Base-by-base conservation (phyloP, 2,888 invertebrate genomes). In the Tetramorium bicarinatum region DNA sequence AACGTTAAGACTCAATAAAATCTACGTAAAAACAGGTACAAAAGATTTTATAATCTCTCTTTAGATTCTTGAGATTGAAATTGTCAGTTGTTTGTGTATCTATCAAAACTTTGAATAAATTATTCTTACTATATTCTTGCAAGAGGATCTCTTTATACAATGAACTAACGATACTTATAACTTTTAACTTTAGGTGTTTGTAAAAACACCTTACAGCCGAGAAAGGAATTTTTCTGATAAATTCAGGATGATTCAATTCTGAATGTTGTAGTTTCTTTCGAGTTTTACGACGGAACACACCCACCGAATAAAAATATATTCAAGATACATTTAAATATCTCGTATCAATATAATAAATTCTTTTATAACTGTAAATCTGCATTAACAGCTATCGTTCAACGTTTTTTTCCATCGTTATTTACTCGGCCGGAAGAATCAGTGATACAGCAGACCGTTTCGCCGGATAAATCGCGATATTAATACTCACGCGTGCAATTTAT, bases 381-480 rank as follows among this genome's bases (percentile, higher is more conserved):
- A 34, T 80, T 61, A 79, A 71, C 61, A 34, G 38, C n/a, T 38
- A 34, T 41, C 41, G 13, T 77, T 54, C 44, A 47, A 15, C n/a
- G 9, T 52, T 64, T 62, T 25, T 72, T 54, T 64, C 29, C 38
- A 52, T 71, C 47, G 21, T 67, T 52, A 62, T 38, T 81, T 81
- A 59, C 29, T 49, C 18, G 64, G 9, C 11, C 41, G 44, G 34
- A 82, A 74, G 62, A 69, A 54, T 54, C 34, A 67, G 15, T 29
- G 41, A 77, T 56, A 67, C 29, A 52, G 41, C 54, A 15, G 29
- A 13, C 52, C 15, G 21, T 56, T 66, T 56, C 44, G 52, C 29
- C 8, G 62, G 44, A 77, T 77, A 77, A 77, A 77, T 77, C 54
- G 29, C n/a, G 56, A 67, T 67, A 77, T 66, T 77, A 67, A 77